Conservation (phyloP, 2,113 vertebrate species). For the Heptranchias perlo region DNA sequence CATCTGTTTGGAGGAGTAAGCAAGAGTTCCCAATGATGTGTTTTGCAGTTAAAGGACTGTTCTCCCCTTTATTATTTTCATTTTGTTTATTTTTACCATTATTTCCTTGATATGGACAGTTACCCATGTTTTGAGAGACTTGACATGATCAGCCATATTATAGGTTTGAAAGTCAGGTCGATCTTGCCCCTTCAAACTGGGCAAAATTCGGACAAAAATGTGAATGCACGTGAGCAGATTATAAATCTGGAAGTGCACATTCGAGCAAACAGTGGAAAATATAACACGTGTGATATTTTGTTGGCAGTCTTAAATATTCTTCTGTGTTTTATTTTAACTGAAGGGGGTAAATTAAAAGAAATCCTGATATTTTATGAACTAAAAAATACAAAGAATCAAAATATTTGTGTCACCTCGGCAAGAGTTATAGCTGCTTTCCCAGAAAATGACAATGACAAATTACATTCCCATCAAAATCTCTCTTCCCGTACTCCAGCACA, state of each 20-base stretch:
- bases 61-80: background rate
- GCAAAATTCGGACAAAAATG: background rate
- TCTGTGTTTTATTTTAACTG: background rate
- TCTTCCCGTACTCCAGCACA: background rate
- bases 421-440: constrained; percentile 42
- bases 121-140: background rate
- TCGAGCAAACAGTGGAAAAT: background rate
- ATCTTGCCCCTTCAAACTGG: background rate
- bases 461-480: background rate
- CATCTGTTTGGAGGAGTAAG: background rate
- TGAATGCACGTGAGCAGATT: background rate
- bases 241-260: background rate
- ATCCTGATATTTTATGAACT: constrained; percentile 44
- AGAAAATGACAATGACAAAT: background rate
- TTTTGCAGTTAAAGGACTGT: background rate
- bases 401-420: background rate
- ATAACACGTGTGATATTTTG: background rate
- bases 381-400: constrained; percentile 21
- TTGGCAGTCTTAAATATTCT: background rate
- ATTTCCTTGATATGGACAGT: background rate
- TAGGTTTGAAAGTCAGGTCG: background rate
- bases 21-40: background rate
- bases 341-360: constrained; percentile 37
- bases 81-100: background rate
- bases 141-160: background rate